These are phyloP conservation scores for Nasonia giraulti DNA, from an alignment of 1,140 invertebrate species.

Conservation along the genomic window DNA sequence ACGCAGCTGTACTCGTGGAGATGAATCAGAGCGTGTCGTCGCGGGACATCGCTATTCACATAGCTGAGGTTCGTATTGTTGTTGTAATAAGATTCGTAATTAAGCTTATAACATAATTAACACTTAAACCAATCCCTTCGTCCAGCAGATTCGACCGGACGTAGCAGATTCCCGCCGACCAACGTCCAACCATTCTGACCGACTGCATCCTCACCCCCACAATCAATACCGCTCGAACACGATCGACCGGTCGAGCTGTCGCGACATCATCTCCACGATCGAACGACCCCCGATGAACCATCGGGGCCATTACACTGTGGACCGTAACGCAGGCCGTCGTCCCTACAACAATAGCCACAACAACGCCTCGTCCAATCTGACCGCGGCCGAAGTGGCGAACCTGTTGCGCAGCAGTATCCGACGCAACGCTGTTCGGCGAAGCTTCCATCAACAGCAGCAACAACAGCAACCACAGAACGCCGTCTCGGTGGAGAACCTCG, in stretches of 20 bases:
- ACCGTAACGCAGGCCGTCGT: slow-evolving; percentile 59
- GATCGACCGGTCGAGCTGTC: slow-evolving; percentile 17
- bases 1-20: slow-evolving; percentile 79
- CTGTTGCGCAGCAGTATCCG: slow-evolving; percentile 77
- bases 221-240: not conserved
- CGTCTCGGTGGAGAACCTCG: slow-evolving; percentile 75
- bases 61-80: slow-evolving; percentile 53
- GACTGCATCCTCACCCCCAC: not conserved
- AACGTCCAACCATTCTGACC: not conserved
- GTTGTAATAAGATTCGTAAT: not conserved
- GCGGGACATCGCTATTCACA: slow-evolving; percentile 56
- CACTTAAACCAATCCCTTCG: not conserved
- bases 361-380: slow-evolving; percentile 68
- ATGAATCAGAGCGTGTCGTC: slow-evolving; percentile 71
- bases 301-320: slow-evolving; percentile 61
- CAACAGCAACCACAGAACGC: slow-evolving; percentile 61
- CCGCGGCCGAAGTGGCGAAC: slow-evolving; percentile 77
- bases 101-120: not conserved
- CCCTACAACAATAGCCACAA: slow-evolving; percentile 36
- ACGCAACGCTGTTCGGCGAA: slow-evolving; percentile 64
- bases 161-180: slow-evolving; percentile 40
- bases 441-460: slow-evolving; percentile 57
- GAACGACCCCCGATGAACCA: not conserved
- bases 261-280: slow-evolving; percentile 27
- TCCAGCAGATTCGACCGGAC: slow-evolving; percentile 48